A percentile compares a stretch with the other conserved stretches of the same genome.
Conservation (phyloP, 2,797 vertebrate species). For the Tokudaia tokunoshimensis region DNA sequence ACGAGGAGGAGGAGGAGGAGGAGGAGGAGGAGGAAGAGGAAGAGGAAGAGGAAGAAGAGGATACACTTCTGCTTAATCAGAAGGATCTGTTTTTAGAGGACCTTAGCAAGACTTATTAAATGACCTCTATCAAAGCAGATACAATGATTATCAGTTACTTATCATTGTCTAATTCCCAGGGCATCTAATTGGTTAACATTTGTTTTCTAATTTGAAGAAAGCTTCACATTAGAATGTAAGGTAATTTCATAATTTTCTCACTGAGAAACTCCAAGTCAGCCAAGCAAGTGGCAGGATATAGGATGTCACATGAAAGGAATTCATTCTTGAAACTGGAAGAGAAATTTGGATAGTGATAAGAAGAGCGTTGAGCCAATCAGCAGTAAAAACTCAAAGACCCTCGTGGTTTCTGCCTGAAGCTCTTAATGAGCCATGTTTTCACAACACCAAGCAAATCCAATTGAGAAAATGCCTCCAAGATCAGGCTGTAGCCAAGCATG, state of each 20-base stretch:
- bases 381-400: slow-evolving; percentile 69
- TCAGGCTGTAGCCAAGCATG: not conserved
- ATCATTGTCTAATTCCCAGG: slow-evolving; percentile 72
- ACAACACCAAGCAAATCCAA: slow-evolving; percentile 44
- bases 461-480: not conserved
- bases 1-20: too few relatives aligned
- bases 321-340: slow-evolving; percentile 64
- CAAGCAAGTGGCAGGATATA: not conserved
- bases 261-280: slow-evolving; percentile 38
- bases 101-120: slow-evolving; percentile 67
- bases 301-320: slow-evolving; percentile 19
- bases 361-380: slow-evolving; percentile 49
- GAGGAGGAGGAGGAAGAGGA: too few relatives aligned
- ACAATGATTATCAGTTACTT: slow-evolving; percentile 76
- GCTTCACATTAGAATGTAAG: slow-evolving; percentile 44
- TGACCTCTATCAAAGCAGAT: slow-evolving; percentile 52
- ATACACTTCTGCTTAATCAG: not conserved
- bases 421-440: slow-evolving; percentile 65
- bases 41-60: too few relatives aligned
- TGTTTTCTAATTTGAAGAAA: slow-evolving; percentile 76
- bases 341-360: slow-evolving; percentile 64
- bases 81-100: slow-evolving; percentile 7
- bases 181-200: slow-evolving; percentile 64
- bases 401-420: slow-evolving; percentile 67
- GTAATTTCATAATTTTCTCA: slow-evolving; percentile 23